phyloP scores from a whole-genome alignment of 2,888 invertebrate genomes.

The Sarcophaga rosellei region DNA sequence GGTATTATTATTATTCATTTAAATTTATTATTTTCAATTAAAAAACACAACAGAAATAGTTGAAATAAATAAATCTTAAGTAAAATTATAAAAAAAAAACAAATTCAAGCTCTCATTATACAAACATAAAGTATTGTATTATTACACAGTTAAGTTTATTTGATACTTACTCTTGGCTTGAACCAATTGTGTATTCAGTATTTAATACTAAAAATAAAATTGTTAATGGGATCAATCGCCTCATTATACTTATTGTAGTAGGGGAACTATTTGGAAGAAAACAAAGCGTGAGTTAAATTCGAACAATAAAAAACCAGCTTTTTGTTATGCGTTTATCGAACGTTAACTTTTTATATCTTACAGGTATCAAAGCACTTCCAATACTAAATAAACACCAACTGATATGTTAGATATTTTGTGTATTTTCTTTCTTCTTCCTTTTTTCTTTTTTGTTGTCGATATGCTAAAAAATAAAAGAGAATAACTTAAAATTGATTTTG shows the following conservation, averaged over 20 bases:
- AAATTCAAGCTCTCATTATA: no score
- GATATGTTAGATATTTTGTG: constrained; percentile 33
- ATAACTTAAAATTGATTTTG: constrained; percentile 46
- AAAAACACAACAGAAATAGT: no score
- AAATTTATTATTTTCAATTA: no score
- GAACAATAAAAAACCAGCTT: constrained; percentile 15
- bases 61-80: no score
- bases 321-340: constrained; percentile 5
- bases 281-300: constrained; percentile 30
- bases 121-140: not conserved
- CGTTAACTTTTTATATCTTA: constrained; percentile 8
- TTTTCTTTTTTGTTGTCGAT: not conserved
- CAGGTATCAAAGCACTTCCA: constrained; percentile 30
- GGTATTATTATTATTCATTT: no score
- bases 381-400: constrained; percentile 38
- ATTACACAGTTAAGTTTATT: not conserved
- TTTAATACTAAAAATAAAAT: constrained; percentile 51
- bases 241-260: constrained; percentile 35
- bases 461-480: constrained; percentile 39
- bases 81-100: no score
- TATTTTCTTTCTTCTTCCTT: constrained; percentile 11
- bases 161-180: constrained; percentile 62
- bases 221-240: constrained; percentile 25
- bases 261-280: constrained; percentile 16
- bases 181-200: constrained; percentile 39